phyloP scores from a whole-genome alignment of 2,888 invertebrate genomes.

The Harpagoxenus sublaevis region DNA sequence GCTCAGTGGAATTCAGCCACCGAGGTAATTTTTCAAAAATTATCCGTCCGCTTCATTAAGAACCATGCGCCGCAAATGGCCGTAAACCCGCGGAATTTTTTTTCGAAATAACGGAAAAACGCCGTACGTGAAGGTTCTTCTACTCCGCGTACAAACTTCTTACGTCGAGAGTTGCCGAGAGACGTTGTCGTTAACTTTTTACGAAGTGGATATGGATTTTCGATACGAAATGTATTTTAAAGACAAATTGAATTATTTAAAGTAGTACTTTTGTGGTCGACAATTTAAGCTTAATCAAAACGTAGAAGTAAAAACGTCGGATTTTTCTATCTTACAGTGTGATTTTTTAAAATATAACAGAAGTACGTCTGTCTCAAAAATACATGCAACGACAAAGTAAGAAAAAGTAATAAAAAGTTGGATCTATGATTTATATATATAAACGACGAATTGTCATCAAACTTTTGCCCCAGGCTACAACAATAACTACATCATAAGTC shows the following conservation, averaged over 20 bases:
- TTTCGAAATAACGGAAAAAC: constrained; percentile 7
- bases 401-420: constrained; percentile 8
- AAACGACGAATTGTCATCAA: constrained; percentile 19
- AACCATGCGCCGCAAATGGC: constrained; percentile 8
- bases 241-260: constrained; percentile 32
- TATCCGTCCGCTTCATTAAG: constrained; percentile 26
- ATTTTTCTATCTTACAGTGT: background rate
- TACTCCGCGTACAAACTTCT: constrained; percentile 18
- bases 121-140: background rate
- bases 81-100: background rate
- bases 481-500: constrained; percentile 4
- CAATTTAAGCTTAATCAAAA: constrained; percentile 20
- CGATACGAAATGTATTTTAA: constrained; percentile 24
- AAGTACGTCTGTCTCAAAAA: background rate
- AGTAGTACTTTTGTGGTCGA: constrained; percentile 3
- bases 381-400: background rate
- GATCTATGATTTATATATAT: constrained; percentile 6
- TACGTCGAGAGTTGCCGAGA: background rate
- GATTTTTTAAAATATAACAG: background rate
- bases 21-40: constrained; percentile 43
- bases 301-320: background rate
- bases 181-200: constrained; percentile 32
- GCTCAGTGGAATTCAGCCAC: background rate
- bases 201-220: constrained; percentile 26
- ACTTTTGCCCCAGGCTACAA: background rate